A percentile compares a stretch with the other conserved stretches of the same genome.
phyloP scores from a whole-genome alignment of 2,113 vertebrate genomes.

The Desmodus rotundus region DNA sequence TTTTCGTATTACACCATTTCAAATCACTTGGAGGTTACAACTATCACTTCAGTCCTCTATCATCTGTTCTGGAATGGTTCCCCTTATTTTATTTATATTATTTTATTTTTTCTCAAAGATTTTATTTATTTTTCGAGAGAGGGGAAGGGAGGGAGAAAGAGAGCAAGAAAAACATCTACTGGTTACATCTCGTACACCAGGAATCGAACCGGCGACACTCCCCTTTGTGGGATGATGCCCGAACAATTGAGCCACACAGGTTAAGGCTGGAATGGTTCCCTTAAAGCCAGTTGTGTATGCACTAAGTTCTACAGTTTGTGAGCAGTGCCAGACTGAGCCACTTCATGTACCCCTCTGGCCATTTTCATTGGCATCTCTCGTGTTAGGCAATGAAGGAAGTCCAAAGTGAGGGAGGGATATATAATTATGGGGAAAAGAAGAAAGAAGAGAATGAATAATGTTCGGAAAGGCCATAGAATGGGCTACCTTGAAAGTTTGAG shows the following conservation, averaged over 20 bases:
- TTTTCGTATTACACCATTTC: not conserved
- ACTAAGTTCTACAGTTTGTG: not conserved
- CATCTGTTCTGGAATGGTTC: not conserved
- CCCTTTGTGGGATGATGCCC: too few species aligned
- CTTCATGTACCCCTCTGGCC: not conserved
- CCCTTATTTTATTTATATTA: not conserved
- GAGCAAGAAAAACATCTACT: too few species aligned
- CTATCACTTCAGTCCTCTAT: not conserved
- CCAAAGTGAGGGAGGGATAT: not conserved
- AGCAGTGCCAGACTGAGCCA: not conserved
- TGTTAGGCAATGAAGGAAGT: not conserved
- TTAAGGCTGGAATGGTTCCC: not conserved
- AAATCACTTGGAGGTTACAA: not conserved
- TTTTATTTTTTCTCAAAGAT: too few species aligned
- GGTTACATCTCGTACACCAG: too few species aligned
- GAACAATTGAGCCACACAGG: too few species aligned
- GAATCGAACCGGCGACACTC: too few species aligned
- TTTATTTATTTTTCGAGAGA: too few species aligned
- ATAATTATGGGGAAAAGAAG: not conserved
- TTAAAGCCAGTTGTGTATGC: not conserved
- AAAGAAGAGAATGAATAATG: not conserved
- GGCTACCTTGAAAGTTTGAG: not conserved
- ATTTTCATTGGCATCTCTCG: not conserved
- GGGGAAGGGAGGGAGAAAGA: too few species aligned
- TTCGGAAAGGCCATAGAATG: not conserved